Base-by-base conservation (phyloP, 2,888 invertebrate species). In the Leptopilina drosophilae region DNA sequence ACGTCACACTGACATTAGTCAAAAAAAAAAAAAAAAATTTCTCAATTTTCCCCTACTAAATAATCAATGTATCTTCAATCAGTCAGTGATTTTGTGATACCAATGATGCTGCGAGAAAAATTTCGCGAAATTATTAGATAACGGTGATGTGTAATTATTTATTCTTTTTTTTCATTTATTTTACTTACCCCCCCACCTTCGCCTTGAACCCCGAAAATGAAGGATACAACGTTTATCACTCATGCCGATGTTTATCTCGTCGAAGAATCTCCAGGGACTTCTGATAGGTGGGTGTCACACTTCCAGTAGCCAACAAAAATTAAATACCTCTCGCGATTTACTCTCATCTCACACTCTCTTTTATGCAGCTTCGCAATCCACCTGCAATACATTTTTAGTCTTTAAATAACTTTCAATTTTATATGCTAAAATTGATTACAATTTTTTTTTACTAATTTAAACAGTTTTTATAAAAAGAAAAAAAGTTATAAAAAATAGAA, bases 211-310 rank as follows among this genome's bases (percentile, higher is more conserved):
- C 62, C 62, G 11, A 56, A 85, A 64, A 90, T 90, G 90, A 87
- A 84, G 80, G 87, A 89, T 82, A 87, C 88, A 42, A 90, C 86
- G 64, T 87, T 90, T 64, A 85, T 85, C 81, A 90, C 88, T 33
- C 87, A 85, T 77, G 90, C 90, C 62, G 90, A 90, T 84, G 90
- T 90, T 77, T 90, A 90, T 82, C 82, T 82, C 76, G 86, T 82
- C 76, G 86, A 86, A 69, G 84, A 85, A 53, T 12, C 53, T 12
- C 86, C 89, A 49, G 85, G 87, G 77, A 87, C 88, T 49, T 88
- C 89, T 49, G 85, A 88, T 80, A 85, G 88, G 90, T 90, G 82
- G 87, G 84, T 82, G 64, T 14, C 73, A 73, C 73, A 73, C 7
- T 33, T 73, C 9, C 56, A 40, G 46, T 53, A 73, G 62, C 62